These are phyloP conservation scores for Epistrophe eligans DNA, from an alignment of 2,888 invertebrate species.

Conservation along the genomic window DNA sequence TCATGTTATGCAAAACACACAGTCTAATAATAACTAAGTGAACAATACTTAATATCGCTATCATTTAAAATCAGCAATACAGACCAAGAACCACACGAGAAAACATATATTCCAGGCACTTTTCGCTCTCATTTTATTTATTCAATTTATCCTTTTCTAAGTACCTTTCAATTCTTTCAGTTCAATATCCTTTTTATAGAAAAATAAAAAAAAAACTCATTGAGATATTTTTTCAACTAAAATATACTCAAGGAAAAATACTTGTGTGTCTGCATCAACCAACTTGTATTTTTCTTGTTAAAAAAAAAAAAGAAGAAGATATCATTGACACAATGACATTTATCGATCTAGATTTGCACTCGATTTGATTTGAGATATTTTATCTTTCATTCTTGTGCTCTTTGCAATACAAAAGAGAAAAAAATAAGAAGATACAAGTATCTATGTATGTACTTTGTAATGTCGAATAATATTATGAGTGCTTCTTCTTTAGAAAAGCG, in stretches of 20 bases:
- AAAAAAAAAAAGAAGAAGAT: too few species aligned
- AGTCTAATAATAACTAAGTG: too few species aligned
- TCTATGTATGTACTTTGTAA: not conserved
- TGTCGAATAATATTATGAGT: not conserved
- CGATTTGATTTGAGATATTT: conserved; percentile 16
- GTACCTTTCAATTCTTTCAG: not conserved
- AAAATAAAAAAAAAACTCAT: not conserved
- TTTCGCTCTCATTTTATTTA: not conserved
- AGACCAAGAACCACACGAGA: not conserved
- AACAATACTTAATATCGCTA: too few species aligned
- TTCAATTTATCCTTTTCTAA: conserved; percentile 1
- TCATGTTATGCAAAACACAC: too few species aligned
- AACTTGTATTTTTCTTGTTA: not conserved
- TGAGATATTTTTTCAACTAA: not conserved
- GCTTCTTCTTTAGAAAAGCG: not conserved
- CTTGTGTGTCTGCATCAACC: conserved; percentile 4
- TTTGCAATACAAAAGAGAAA: not conserved
- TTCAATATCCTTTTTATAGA: not conserved
- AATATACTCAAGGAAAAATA: not conserved
- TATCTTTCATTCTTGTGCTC: not conserved
- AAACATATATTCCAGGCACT: not conserved
- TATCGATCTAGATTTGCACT: conserved; percentile 27
- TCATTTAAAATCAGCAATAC: not conserved
- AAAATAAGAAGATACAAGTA: not conserved
- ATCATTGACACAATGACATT: conserved; percentile 30